phyloP scores from a whole-genome alignment of 64 coral and sea anemone genomes.

The Stichodactyla mertensii region DNA sequence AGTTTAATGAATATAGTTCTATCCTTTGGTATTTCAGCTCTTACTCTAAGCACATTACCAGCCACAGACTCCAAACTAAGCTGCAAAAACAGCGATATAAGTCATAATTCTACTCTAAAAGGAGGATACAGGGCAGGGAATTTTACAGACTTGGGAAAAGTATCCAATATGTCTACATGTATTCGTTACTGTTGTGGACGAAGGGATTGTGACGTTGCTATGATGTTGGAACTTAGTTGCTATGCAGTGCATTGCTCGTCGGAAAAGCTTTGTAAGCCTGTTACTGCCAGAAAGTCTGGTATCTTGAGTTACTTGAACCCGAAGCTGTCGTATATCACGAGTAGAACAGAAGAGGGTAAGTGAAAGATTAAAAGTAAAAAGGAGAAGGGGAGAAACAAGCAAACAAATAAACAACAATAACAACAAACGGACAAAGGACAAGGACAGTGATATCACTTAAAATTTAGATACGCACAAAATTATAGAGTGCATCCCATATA shows the following conservation, averaged over 20 bases:
- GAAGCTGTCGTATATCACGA: conserved; percentile 88
- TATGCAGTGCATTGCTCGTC: conserved; percentile 78
- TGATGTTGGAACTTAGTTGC: conserved; percentile 88
- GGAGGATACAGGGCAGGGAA: conserved; percentile 90
- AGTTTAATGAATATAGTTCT: no score
- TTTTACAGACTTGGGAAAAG: conserved; percentile 79
- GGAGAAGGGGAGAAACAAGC: no score
- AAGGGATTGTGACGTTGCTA: conserved; percentile 81
- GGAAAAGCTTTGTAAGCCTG: conserved; percentile 53
- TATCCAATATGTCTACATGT: conserved; percentile 76
- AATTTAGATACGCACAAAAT: no score
- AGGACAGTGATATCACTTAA: no score
- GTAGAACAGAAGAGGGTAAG: conserved; percentile 92
- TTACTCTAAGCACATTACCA: conserved; percentile 72
- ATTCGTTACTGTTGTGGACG: conserved; percentile 93
- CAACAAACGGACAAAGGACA: no score
- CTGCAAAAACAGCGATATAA: conserved; percentile 89
- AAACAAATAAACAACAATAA: no score
- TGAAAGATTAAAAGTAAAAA: background rate
- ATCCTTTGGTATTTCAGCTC: conserved; percentile 32
- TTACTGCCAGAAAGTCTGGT: conserved; percentile 72
- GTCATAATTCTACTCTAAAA: conserved; percentile 76
- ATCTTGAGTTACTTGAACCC: conserved; percentile 72
- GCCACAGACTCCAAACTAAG: conserved; percentile 86
- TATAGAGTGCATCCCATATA: no score